Evolutionary conservation across 64 coral and sea anemone species (phyloP).

Genomic region (Dendrophyllia cribrosa): DNA sequence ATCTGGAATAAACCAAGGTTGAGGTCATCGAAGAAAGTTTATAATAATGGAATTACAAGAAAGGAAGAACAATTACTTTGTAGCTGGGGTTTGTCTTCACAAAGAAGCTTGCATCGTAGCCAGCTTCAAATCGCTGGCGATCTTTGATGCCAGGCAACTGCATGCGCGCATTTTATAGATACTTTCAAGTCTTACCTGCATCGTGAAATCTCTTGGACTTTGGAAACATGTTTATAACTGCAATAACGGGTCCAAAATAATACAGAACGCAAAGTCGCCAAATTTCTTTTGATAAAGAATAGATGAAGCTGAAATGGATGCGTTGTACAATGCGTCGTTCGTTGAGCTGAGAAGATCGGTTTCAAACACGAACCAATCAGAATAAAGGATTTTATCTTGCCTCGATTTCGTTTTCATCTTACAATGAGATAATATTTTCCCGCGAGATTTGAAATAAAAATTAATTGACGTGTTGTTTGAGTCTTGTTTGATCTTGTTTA

Average conservation of each 20-base stretch:
- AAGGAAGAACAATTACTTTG: no score
- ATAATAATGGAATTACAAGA: no score
- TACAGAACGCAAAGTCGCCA: neutral
- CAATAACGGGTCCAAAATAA: neutral
- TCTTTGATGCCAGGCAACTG: no score
- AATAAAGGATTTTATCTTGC: slow-evolving; percentile 18
- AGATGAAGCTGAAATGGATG: neutral
- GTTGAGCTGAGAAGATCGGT: slow-evolving; percentile 20
- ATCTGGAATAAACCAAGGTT: no score
- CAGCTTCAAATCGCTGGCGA: no score
- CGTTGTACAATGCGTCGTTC: neutral
- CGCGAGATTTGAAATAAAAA: neutral
- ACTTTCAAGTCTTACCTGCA: slow-evolving; percentile 38
- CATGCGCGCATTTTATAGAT: no score
- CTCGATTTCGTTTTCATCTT: slow-evolving; percentile 20
- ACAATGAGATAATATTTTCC: neutral
- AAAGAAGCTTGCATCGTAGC: no score
- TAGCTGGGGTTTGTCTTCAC: no score
- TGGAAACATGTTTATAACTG: slow-evolving; percentile 57
- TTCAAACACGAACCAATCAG: slow-evolving; percentile 71
- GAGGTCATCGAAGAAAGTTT: no score
- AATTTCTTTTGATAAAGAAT: neutral
- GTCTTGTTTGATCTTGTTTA: no score
- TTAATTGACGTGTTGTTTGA: neutral
- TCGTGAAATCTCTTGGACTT: slow-evolving; percentile 82